These are phyloP conservation scores for Paratrypauchen microcephalus DNA, from an alignment of 2,797 vertebrate genomes.

Conservation along the genomic window DNA sequence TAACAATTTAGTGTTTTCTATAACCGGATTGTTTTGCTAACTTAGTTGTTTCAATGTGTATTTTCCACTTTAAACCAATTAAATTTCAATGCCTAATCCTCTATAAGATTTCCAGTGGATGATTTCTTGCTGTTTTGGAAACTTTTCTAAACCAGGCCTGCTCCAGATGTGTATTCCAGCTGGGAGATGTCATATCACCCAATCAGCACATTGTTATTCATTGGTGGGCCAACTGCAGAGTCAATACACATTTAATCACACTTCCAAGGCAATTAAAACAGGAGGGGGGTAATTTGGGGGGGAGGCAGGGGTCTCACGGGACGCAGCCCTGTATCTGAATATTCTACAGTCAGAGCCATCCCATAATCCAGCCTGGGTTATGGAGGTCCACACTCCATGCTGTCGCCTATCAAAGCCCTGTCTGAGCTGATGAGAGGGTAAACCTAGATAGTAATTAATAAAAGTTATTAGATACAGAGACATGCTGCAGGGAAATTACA, in stretches of 20 bases:
- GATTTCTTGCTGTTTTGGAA: conserved; percentile 43
- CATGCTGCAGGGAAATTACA: background rate
- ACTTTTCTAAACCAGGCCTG: conserved; percentile 48
- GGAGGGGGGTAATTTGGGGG: conserved; percentile 56
- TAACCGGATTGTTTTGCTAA: background rate
- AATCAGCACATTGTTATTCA: conserved; percentile 83
- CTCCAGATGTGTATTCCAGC: conserved; percentile 73
- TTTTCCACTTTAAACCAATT: background rate
- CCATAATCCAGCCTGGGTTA: conserved; percentile 65
- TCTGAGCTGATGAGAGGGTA: conserved; percentile 61
- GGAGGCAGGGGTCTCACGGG: conserved; percentile 73
- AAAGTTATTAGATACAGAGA: conserved; percentile 36
- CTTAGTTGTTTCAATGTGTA: background rate
- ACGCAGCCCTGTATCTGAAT: conserved; percentile 73
- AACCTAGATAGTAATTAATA: conserved; percentile 61
- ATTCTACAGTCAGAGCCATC: conserved; percentile 69
- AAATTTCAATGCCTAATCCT: background rate
- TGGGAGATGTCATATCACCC: conserved; percentile 78
- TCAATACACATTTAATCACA: conserved; percentile 84
- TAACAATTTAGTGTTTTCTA: background rate
- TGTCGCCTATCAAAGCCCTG: conserved; percentile 62
- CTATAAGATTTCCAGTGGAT: conserved; percentile 13
- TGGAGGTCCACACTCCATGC: conserved; percentile 58
- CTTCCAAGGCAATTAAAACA: conserved; percentile 81
- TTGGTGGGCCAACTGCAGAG: conserved; percentile 80